Percentiles rank a stretch among this genome's conserved stretches.
Conservation (phyloP, 2,797 vertebrate genomes). For the Sparus aurata region DNA sequence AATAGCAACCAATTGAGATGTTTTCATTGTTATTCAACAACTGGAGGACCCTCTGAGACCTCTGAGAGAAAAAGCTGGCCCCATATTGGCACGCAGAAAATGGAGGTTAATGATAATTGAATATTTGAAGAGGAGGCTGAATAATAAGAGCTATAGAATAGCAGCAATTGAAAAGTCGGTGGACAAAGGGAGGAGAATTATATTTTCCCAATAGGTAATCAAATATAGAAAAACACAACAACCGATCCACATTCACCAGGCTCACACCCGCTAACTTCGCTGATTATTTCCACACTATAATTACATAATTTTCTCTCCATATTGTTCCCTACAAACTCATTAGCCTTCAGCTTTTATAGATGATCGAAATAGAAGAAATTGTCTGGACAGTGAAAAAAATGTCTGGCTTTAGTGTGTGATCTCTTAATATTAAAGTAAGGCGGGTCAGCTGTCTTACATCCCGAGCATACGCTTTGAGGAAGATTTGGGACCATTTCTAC, state of each 20-base stretch:
- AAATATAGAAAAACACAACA: constrained; percentile 5
- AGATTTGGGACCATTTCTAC: not conserved
- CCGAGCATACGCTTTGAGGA: not conserved
- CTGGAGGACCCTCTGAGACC: constrained; percentile 35
- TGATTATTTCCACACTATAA: not conserved
- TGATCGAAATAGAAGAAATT: not conserved
- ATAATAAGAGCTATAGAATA: constrained; percentile 39
- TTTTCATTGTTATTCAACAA: constrained; percentile 64
- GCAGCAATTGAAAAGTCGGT: not conserved
- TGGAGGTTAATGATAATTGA: constrained; percentile 64
- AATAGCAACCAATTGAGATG: constrained; percentile 24
- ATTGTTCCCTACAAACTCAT: not conserved
- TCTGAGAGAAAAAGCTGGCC: constrained; percentile 42
- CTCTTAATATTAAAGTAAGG: not conserved
- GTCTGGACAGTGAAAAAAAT: too few relatives aligned
- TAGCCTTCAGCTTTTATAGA: not conserved
- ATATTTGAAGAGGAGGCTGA: constrained; percentile 60
- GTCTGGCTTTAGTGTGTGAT: not conserved
- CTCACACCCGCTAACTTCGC: not conserved
- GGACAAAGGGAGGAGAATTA: constrained; percentile 28
- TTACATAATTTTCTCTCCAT: not conserved
- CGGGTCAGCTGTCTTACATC: too few relatives aligned
- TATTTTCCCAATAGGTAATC: constrained; percentile 12
- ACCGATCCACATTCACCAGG: not conserved
- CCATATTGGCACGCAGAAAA: constrained; percentile 35